Conservation (phyloP, 2,888 invertebrate species). For the Stenolophus ochropezus region DNA sequence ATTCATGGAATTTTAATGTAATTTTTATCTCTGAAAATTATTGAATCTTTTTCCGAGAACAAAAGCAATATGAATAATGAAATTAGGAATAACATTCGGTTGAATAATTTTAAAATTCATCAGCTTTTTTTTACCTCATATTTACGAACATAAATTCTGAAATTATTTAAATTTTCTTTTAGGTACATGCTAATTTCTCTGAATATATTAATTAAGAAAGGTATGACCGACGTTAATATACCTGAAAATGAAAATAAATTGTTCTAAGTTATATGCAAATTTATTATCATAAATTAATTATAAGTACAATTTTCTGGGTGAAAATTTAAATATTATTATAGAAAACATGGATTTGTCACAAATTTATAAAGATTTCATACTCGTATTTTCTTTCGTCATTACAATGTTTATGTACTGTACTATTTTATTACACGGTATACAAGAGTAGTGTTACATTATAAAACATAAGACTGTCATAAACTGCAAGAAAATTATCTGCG, state of each 20-base stretch:
- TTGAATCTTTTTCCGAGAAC: neutral
- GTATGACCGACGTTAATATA: neutral
- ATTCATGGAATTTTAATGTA: neutral
- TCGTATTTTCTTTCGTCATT: neutral
- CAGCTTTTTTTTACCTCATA: neutral
- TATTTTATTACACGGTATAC: neutral
- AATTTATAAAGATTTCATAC: no score
- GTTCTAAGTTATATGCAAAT: no score
- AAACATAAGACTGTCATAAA: neutral
- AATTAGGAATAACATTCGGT: neutral
- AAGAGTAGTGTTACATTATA: neutral
- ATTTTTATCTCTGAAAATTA: neutral
- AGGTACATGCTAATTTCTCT: neutral
- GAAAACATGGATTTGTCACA: no score
- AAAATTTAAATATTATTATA: no score
- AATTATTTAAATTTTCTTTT: neutral
- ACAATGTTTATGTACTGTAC: neutral
- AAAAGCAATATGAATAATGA: neutral
- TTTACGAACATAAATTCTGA: neutral
- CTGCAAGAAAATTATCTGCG: neutral
- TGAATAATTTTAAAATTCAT: slow-evolving; percentile 5
- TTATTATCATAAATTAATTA: no score
- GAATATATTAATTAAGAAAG: neutral
- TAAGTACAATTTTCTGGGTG: no score
- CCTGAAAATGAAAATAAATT: no score